Evolutionary conservation across 2,888 invertebrate species (phyloP).

Genomic region (Mycalesis mineus): DNA sequence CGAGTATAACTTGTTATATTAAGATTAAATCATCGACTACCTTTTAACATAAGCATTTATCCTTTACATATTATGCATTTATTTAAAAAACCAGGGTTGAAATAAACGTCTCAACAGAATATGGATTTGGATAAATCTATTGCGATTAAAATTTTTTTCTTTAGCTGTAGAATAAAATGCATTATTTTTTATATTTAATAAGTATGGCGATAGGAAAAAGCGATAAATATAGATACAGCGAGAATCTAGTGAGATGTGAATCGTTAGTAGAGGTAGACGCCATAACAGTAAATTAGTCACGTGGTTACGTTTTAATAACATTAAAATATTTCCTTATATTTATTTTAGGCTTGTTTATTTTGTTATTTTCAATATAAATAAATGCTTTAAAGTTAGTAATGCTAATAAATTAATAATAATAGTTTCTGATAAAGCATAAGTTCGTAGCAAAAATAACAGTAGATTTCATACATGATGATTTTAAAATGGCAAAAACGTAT

Average conservation of each 20-base stretch:
- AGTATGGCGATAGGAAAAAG: no score
- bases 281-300: neutral
- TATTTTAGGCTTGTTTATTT: neutral
- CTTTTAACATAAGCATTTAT: no score
- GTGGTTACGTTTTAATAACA: neutral
- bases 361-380: neutral
- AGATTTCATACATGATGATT: neutral
- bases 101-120: no score
- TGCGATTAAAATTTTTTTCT: no score
- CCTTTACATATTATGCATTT: no score
- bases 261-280: conserved; percentile 6
- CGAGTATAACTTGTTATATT: no score
- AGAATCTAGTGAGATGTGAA: conserved; percentile 5
- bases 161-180: no score
- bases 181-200: no score
- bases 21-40: no score
- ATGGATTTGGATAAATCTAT: no score
- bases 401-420: conserved; percentile 1
- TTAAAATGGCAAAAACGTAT: neutral
- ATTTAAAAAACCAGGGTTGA: no score
- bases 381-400: neutral
- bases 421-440: neutral
- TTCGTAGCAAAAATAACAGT: neutral
- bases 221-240: neutral
- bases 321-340: neutral